phyloP scores from a whole-genome alignment of 2,113 vertebrate genomes.

The Psittacara wagleri region DNA sequence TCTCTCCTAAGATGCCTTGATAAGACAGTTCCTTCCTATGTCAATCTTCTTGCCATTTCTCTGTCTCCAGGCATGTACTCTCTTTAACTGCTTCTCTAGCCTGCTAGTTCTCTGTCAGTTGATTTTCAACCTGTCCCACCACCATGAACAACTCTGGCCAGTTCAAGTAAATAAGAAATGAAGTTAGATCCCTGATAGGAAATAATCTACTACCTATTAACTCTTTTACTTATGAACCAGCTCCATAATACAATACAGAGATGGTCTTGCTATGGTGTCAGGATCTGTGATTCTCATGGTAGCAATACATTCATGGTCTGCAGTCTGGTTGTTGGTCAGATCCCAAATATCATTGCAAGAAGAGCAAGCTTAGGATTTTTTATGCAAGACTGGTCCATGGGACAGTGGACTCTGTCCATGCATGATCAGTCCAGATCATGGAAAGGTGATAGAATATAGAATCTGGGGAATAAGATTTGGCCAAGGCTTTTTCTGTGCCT shows the following conservation, averaged over 20 bases:
- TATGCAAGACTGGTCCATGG: background rate
- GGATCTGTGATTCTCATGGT: background rate
- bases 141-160: background rate
- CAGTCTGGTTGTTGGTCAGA: background rate
- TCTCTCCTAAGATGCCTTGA: background rate
- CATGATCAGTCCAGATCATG: background rate
- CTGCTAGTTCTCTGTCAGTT: background rate
- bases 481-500: background rate
- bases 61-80: background rate
- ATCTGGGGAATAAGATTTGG: background rate
- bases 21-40: background rate
- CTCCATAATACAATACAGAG: fast-evolving
- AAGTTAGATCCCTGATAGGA: background rate
- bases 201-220: background rate
- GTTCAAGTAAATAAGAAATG: background rate
- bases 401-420: background rate
- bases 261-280: background rate
- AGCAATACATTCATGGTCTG: background rate
- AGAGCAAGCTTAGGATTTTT: background rate
- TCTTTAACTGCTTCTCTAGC: background rate
- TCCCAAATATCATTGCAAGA: background rate
- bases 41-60: background rate
- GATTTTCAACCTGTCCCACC: background rate
- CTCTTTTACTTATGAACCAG: background rate
- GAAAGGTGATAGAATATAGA: background rate